These are phyloP conservation scores for Drosophila koepferae DNA, from an alignment of 2,888 invertebrate species.

Conservation along the genomic window DNA sequence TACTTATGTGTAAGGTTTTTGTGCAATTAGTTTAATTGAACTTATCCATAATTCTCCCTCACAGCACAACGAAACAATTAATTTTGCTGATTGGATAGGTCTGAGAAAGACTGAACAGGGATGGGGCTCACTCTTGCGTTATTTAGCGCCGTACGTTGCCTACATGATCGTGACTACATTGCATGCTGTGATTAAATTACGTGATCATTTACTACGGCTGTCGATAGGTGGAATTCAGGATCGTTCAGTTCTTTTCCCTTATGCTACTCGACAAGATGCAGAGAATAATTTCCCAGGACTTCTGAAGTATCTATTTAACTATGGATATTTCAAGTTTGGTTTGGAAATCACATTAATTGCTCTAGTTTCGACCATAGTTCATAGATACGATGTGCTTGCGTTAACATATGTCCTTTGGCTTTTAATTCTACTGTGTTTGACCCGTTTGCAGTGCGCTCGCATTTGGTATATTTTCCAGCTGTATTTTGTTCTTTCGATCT, in stretches of 20 bases:
- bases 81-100: slow-evolving; percentile 94
- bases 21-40: background rate
- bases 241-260: slow-evolving; percentile 91
- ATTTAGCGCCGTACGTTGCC: slow-evolving; percentile 92
- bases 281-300: slow-evolving; percentile 92
- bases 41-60: background rate
- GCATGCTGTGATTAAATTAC: slow-evolving; percentile 93
- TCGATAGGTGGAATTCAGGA: slow-evolving; percentile 84
- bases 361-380: slow-evolving; percentile 93
- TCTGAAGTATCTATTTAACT: slow-evolving; percentile 95
- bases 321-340: slow-evolving; percentile 98
- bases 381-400: slow-evolving; percentile 94
- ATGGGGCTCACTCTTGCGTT: slow-evolving; percentile 87
- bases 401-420: slow-evolving; percentile 94
- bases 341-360: slow-evolving; percentile 95
- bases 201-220: slow-evolving; percentile 89
- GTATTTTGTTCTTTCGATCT: slow-evolving; percentile 91
- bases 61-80: slow-evolving; percentile 58
- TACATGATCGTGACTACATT: slow-evolving; percentile 94
- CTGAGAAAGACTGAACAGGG: slow-evolving; percentile 88
- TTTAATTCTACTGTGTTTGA: slow-evolving; percentile 88
- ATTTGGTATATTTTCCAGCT: slow-evolving; percentile 94
- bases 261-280: slow-evolving; percentile 92
- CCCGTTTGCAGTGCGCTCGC: slow-evolving; percentile 88
- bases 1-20: slow-evolving; percentile 90